Evolutionary conservation across 2,113 vertebrate species (phyloP).

Genomic region (Catharus fuscescens): DNA sequence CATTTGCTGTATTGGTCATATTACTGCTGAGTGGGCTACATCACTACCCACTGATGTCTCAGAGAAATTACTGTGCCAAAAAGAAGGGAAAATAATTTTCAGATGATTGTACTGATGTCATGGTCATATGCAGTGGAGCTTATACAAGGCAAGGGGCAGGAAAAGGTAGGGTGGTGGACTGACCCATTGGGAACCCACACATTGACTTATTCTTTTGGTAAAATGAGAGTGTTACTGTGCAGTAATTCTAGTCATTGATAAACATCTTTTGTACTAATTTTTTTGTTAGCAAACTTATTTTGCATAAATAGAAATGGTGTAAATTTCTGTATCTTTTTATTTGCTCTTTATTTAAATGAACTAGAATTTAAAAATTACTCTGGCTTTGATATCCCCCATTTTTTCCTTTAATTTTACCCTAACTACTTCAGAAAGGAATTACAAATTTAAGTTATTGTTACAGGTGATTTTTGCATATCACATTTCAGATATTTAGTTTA

Average conservation of each 20-base stretch:
- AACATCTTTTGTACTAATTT: background rate
- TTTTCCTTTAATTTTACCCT: background rate
- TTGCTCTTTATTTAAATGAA: background rate
- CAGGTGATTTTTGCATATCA: background rate
- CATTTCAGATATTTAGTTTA: background rate
- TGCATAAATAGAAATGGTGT: background rate
- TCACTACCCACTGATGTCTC: background rate
- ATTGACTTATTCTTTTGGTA: background rate
- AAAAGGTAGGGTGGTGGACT: background rate
- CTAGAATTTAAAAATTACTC: background rate
- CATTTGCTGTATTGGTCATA: background rate
- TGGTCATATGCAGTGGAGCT: background rate
- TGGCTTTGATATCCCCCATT: accelerated
- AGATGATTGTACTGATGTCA: background rate
- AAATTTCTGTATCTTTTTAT: background rate
- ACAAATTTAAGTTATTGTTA: background rate
- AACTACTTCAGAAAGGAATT: background rate
- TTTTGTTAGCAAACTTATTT: background rate
- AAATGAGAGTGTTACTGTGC: background rate
- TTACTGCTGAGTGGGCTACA: background rate
- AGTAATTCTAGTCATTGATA: background rate
- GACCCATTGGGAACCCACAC: background rate
- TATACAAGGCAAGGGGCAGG: background rate
- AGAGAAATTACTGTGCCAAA: background rate
- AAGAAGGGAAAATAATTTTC: background rate